Evolutionary conservation across 2,888 invertebrate genomes (phyloP).

Genomic region (Bruchidius siliquastri): DNA sequence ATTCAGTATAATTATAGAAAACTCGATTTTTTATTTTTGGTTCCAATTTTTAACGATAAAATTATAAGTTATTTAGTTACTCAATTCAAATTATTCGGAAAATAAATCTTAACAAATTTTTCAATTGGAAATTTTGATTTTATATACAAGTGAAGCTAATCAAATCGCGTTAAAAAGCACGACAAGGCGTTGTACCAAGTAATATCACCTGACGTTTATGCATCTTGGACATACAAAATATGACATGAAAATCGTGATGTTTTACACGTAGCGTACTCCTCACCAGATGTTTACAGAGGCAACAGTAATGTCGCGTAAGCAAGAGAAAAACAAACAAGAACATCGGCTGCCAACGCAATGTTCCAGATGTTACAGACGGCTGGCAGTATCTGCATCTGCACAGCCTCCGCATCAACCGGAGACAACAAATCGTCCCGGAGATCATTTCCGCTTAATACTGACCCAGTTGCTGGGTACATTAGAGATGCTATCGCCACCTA

Average conservation of each 20-base stretch:
- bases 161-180: too few relatives aligned
- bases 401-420: neutral
- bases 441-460: neutral
- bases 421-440: neutral
- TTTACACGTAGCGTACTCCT: neutral
- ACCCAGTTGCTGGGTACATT: neutral
- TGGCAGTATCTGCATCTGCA: neutral
- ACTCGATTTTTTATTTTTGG: too few relatives aligned
- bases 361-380: neutral
- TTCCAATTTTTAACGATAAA: too few relatives aligned
- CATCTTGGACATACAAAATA: neutral
- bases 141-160: too few relatives aligned
- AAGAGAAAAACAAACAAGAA: neutral
- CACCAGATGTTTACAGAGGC: neutral
- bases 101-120: too few relatives aligned
- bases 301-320: neutral
- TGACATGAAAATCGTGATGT: neutral
- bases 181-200: too few relatives aligned
- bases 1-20: too few relatives aligned
- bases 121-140: too few relatives aligned
- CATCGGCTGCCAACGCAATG: neutral
- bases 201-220: too few relatives aligned
- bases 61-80: too few relatives aligned
- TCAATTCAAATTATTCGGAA: too few relatives aligned
- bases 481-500: neutral